Conservation (phyloP, 2,113 vertebrate species). For the Spermophilus dauricus region DNA sequence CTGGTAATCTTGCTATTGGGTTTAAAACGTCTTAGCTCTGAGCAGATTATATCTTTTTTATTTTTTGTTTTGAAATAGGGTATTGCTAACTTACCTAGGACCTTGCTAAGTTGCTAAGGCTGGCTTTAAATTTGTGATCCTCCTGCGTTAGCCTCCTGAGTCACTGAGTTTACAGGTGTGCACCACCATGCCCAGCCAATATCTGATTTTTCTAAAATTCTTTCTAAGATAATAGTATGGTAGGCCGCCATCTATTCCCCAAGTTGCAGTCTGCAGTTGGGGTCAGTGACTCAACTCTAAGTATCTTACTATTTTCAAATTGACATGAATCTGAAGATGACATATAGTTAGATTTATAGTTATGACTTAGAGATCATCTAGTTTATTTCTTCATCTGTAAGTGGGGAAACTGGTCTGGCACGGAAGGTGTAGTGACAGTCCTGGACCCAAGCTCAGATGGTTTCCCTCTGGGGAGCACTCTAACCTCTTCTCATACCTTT, state of each 20-base stretch:
- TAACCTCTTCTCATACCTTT: background rate
- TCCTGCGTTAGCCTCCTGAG: too few relatives aligned
- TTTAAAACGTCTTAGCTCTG: background rate
- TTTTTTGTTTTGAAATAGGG: too few relatives aligned
- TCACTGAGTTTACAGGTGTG: too few relatives aligned
- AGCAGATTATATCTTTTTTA: background rate
- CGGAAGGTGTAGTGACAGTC: background rate
- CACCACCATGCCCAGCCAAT: too few relatives aligned
- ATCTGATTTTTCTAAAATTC: background rate
- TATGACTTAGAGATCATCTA: background rate
- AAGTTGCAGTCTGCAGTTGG: background rate
- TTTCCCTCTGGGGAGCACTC: background rate
- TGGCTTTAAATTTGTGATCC: too few relatives aligned
- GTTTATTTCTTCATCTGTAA: background rate
- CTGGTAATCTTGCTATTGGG: background rate
- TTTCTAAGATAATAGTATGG: background rate
- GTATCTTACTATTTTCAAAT: conserved; percentile 82
- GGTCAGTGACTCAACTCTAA: background rate
- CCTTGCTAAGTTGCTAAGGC: too few relatives aligned
- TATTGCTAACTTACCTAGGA: too few relatives aligned
- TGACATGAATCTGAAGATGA: conserved; percentile 26
- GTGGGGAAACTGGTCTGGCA: background rate
- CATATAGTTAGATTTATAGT: conserved; percentile 84
- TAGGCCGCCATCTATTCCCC: background rate
- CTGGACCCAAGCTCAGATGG: background rate